Percentiles rank a stretch among this genome's conserved stretches.
Evolutionary conservation across 2,113 vertebrate genomes (phyloP).

Genomic region (Callospermophilus lateralis): DNA sequence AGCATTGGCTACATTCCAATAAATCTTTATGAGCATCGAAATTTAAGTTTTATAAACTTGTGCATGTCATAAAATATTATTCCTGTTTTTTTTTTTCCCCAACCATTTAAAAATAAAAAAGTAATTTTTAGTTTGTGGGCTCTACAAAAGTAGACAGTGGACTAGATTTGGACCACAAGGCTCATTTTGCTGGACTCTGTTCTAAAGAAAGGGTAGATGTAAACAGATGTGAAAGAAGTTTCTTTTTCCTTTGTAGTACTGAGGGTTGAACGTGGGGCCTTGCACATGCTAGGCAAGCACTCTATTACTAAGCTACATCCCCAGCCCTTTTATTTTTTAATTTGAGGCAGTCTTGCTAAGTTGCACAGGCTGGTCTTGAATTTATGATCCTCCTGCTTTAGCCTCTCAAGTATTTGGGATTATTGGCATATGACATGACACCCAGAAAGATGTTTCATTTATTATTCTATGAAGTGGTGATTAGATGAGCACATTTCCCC

Average conservation of each 20-base stretch:
- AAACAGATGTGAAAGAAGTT: not conserved
- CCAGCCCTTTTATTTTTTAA: no score
- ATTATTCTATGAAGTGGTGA: not conserved
- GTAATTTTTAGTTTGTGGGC: not conserved
- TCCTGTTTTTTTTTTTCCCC: not conserved
- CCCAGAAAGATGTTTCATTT: no score
- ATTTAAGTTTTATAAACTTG: constrained; percentile 36
- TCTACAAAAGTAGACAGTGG: not conserved
- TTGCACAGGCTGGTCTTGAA: no score
- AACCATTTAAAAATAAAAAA: constrained; percentile 31
- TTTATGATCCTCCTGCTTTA: no score
- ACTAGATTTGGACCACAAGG: not conserved
- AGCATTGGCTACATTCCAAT: not conserved
- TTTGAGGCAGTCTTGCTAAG: no score
- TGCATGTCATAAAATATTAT: not conserved
- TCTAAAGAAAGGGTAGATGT: not conserved
- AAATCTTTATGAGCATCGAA: not conserved
- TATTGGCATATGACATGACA: no score
- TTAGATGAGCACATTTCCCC: not conserved
- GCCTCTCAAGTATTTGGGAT: no score
- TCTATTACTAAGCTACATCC: no score
- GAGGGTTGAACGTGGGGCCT: no score
- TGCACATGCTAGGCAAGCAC: no score
- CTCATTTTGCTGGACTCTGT: not conserved
- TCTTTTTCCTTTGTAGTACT: not conserved